These are phyloP conservation scores for Enteromius viviparus DNA, from an alignment of 2,797 vertebrate genomes.

Conservation along the genomic window DNA sequence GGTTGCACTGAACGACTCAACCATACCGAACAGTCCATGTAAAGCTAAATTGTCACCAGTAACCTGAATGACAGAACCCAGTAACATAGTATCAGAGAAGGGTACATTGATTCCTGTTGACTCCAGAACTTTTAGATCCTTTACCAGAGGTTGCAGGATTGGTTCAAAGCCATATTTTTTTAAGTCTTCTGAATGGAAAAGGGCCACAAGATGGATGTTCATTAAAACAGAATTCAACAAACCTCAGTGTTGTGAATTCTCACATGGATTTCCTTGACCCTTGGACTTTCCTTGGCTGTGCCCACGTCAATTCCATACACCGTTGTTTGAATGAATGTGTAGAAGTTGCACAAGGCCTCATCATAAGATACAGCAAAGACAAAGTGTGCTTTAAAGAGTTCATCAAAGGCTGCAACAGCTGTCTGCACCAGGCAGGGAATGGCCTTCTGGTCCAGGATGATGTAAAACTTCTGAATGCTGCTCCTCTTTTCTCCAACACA, in stretches of 20 bases:
- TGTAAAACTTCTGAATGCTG: neutral
- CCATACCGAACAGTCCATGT: slow-evolving; percentile 41
- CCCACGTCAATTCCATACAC: neutral
- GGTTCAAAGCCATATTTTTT: too few species aligned
- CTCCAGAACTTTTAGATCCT: too few species aligned
- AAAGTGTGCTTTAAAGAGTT: slow-evolving; percentile 53
- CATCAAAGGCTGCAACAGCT: slow-evolving; percentile 47
- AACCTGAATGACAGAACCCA: slow-evolving; percentile 46
- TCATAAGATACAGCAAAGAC: slow-evolving; percentile 49
- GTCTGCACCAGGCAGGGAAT: neutral
- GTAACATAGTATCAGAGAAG: slow-evolving; percentile 30
- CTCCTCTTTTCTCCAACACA: neutral
- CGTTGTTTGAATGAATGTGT: neutral
- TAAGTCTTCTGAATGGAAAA: too few species aligned
- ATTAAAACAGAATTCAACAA: too few species aligned
- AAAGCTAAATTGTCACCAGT: slow-evolving; percentile 41
- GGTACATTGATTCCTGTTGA: too few species aligned
- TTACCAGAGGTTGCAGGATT: too few species aligned
- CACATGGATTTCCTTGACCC: too few species aligned
- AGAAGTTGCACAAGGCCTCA: slow-evolving; percentile 20
- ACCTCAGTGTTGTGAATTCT: too few species aligned
- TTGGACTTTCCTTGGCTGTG: slow-evolving; percentile 31
- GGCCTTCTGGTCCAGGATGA: neutral
- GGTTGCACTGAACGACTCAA: slow-evolving; percentile 16
- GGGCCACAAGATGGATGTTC: too few species aligned